A percentile compares a stretch with the other conserved stretches of the same genome.
phyloP scores from a whole-genome alignment of 2,797 vertebrate species.

The Jordanella pulchra region DNA sequence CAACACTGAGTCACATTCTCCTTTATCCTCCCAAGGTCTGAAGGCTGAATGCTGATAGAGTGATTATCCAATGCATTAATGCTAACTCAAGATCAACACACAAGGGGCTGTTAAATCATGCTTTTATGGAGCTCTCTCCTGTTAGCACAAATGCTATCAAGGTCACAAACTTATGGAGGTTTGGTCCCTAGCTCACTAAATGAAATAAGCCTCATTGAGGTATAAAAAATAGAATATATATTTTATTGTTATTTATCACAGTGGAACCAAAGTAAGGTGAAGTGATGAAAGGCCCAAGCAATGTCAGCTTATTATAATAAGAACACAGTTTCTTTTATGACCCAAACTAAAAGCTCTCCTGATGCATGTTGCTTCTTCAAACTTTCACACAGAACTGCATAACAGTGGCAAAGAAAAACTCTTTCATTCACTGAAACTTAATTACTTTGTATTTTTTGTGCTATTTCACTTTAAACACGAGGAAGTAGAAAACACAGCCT shows the following conservation, averaged over 20 bases:
- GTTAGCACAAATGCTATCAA: conserved; percentile 29
- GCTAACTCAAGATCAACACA: conserved; percentile 40
- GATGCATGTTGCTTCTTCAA: conserved; percentile 16
- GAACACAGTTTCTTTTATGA: conserved; percentile 65
- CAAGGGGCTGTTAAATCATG: conserved; percentile 31
- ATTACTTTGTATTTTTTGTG: background rate
- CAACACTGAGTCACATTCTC: conserved; percentile 8
- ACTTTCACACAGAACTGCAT: conserved; percentile 2
- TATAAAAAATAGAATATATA: conserved; percentile 34
- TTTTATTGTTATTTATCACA: conserved; percentile 47
- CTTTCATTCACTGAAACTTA: too few species aligned
- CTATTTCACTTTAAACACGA: background rate
- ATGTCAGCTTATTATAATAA: conserved; percentile 55
- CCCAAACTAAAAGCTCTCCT: conserved; percentile 62
- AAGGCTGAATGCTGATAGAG: conserved; percentile 47
- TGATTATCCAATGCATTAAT: conserved; percentile 53
- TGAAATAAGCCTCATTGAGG: conserved; percentile 35
- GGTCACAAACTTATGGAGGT: conserved; percentile 26
- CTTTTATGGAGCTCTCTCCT: conserved; percentile 31
- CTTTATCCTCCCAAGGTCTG: conserved; percentile 33
- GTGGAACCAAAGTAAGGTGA: conserved; percentile 37
- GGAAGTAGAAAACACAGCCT: too few species aligned
- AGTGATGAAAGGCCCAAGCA: conserved; percentile 67
- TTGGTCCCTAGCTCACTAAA: conserved; percentile 20
- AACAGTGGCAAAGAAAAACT: background rate